These are phyloP conservation scores for Trogon melanurus DNA, from an alignment of 2,113 vertebrate genomes.

Conservation along the genomic window DNA sequence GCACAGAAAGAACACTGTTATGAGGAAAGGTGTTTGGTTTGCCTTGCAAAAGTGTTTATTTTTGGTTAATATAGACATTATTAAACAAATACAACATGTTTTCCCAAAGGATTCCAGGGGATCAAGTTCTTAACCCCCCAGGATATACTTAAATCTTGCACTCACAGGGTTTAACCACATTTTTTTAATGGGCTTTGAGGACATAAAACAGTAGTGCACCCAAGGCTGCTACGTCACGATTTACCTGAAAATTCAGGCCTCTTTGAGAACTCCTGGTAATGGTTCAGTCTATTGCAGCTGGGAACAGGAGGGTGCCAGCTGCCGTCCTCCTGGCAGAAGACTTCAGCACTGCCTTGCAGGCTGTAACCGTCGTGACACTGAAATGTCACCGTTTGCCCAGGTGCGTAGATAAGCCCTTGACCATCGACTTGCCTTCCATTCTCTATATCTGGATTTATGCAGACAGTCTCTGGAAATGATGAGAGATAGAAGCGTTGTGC, in stretches of 20 bases:
- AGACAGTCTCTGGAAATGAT: neutral
- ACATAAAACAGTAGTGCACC: neutral
- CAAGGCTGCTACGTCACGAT: fast-evolving
- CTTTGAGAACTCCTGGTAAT: fast-evolving
- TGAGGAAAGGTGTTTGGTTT: neutral
- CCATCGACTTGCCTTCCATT: neutral
- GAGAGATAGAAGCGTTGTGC: neutral
- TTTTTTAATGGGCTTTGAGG: neutral
- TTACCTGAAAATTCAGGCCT: neutral
- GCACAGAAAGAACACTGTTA: neutral
- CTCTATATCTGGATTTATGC: neutral
- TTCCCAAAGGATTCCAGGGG: neutral
- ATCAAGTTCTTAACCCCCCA: neutral
- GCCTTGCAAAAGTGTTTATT: neutral
- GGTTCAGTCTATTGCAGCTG: neutral
- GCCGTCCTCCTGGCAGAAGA: conserved; percentile 43
- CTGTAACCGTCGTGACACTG: neutral
- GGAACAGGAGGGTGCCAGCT: conserved; percentile 42
- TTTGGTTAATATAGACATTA: neutral
- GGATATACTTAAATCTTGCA: neutral
- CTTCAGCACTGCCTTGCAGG: conserved; percentile 10
- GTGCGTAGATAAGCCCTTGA: neutral
- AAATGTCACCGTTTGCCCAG: neutral
- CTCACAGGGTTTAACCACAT: neutral
- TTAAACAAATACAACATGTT: neutral